Conservation (phyloP, 2,888 invertebrate species). For the Epicampocera succincta region DNA sequence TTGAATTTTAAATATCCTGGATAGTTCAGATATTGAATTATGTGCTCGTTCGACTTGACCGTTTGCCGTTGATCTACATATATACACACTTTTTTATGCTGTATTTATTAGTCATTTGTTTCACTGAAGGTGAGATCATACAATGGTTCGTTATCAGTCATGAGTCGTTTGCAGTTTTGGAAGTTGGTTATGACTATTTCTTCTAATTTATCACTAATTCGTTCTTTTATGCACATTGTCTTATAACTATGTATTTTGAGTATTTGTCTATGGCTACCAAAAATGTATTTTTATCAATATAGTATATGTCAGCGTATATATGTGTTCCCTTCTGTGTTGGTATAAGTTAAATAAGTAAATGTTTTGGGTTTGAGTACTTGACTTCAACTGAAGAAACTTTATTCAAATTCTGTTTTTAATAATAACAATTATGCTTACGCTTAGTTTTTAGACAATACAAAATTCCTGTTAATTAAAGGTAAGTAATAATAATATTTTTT, state of each 20-base stretch:
- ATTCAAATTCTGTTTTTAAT: too few relatives aligned
- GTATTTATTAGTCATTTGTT: slow-evolving; percentile 10
- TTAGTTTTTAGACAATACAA: too few relatives aligned
- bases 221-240: slow-evolving; percentile 31
- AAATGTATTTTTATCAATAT: slow-evolving; percentile 10
- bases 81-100: slow-evolving; percentile 13
- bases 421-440: too few relatives aligned
- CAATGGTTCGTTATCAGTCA: slow-evolving; percentile 35
- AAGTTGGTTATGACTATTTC: slow-evolving; percentile 35
- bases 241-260: slow-evolving; percentile 30
- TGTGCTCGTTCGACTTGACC: too few relatives aligned
- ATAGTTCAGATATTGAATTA: slow-evolving; percentile 9
- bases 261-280: slow-evolving; percentile 25
- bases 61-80: slow-evolving; percentile 28
- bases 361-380: too few relatives aligned
- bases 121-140: slow-evolving; percentile 9
- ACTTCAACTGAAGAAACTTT: too few relatives aligned
- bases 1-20: slow-evolving; percentile 29
- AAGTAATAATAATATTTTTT: too few relatives aligned
- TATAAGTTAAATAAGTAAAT: too few relatives aligned
- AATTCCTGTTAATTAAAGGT: too few relatives aligned
- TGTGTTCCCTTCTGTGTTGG: too few relatives aligned
- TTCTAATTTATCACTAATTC: slow-evolving; percentile 27
- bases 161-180: slow-evolving; percentile 26
- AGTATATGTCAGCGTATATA: too few relatives aligned